These are phyloP conservation scores for Halyomorpha halys DNA, from an alignment of 1,140 invertebrate species.

Conservation along the genomic window DNA sequence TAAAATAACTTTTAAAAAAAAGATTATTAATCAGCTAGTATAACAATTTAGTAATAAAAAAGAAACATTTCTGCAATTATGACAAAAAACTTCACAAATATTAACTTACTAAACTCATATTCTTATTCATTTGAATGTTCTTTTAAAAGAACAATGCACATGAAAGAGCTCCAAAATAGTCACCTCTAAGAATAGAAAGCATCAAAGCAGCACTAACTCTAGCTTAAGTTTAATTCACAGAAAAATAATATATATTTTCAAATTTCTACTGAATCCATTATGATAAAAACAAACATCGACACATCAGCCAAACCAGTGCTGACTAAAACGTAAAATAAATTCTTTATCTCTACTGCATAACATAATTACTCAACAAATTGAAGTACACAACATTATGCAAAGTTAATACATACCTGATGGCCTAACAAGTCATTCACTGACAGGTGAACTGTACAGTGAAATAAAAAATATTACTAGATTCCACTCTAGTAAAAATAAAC, in stretches of 20 bases:
- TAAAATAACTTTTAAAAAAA: no score
- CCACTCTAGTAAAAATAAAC: no score
- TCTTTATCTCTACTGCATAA: no score
- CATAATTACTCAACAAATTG: not conserved
- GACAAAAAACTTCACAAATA: not conserved
- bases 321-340: no score
- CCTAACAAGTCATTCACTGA: not conserved
- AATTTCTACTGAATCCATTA: no score
- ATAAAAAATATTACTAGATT: not conserved
- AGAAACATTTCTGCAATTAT: not conserved
- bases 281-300: no score
- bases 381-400: not conserved
- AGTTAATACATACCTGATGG: slow-evolving; percentile 2
- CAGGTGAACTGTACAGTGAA: slow-evolving; percentile 4
- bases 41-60: no score
- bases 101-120: not conserved
- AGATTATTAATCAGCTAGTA: no score
- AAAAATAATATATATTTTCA: no score
- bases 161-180: not conserved
- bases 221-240: not conserved
- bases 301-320: no score
- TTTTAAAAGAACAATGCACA: not conserved
- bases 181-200: not conserved
- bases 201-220: no score
- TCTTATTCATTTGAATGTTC: not conserved